Evolutionary conservation across 2,797 vertebrate species (phyloP).

Genomic region (Ctenosaura bakeri): DNA sequence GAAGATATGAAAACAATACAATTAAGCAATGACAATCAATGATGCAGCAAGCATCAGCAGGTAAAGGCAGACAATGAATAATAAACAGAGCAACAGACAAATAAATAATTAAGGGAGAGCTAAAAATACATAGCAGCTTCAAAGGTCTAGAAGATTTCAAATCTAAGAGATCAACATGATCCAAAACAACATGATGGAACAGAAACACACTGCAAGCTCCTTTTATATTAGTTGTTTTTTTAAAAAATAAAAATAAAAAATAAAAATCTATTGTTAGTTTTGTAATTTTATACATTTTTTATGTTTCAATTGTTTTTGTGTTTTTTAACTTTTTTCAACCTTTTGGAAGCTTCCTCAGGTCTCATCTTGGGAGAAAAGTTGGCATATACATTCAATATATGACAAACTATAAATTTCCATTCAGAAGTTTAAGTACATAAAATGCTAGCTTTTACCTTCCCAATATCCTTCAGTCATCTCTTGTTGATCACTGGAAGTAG

Average conservation of each 20-base stretch:
- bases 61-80: not conserved
- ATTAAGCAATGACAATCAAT: conserved; percentile 5
- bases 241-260: too few species aligned
- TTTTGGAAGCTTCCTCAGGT: too few species aligned
- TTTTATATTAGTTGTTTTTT: too few species aligned
- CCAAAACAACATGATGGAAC: not conserved
- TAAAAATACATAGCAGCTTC: not conserved
- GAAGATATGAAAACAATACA: not conserved
- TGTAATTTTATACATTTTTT: too few species aligned
- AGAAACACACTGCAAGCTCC: not conserved
- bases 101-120: not conserved
- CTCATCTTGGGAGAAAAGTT: too few species aligned
- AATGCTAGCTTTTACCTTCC: not conserved
- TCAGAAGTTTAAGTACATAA: not conserved
- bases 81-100: not conserved
- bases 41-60: not conserved
- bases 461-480: not conserved
- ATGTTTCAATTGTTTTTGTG: too few species aligned
- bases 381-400: not conserved
- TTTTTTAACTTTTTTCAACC: too few species aligned
- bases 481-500: not conserved
- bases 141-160: not conserved
- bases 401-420: not conserved
- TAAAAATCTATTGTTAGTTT: too few species aligned
- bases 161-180: not conserved